Evolutionary conservation across 2,113 vertebrate species (phyloP), one percentile per base, ranked within the genome.

Genomic region (Dryoscopus gambensis): DNA sequence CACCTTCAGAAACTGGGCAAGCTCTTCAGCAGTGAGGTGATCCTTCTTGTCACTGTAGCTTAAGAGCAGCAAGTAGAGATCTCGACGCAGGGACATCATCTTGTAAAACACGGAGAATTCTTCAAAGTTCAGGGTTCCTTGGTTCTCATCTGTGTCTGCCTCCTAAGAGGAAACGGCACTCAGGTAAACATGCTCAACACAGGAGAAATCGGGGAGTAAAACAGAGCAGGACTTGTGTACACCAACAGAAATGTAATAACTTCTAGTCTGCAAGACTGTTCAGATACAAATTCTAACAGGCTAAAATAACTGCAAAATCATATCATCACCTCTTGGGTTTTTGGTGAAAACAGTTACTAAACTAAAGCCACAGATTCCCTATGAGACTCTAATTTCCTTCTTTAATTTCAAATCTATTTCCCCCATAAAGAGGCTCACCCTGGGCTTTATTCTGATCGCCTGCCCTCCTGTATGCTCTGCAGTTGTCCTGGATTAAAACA

Each of bases 101-200:
- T 98, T 99, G 97, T 99, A 99, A 97, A 99, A 99, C 73, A 99
- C 99, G 3, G 98, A 98, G 96, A 99, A 99, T 65, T 99, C 99
- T 79, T 99, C 99, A 64, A 99, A 99, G 5, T 99, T 99, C 83
- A 99, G 87, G 7, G 99, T 99, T 71, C 99, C 99, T 94, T 99
- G 99, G 76, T 99, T 99, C 85, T 99, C 99, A 88, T 99, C 99
- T 5, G 99, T 99, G 96, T 99, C 99, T 12, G 99, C 99, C 97
- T 99, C 99, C 99, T 99, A 91, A 89, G 71, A 44, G 35, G 15
- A 8, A 92, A 20, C 10, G 6, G 27, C n/a, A 86, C 23, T 12
- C 42, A 70, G 82, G 37, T 77, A n/a, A 83, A 30, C 13, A 10
- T 7, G 37, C 24, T 44, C 39, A 33, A 23, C 39, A 56, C 10